Evolutionary conservation across 1,140 invertebrate species (phyloP).

Genomic region (Akabosia matsudoensis): DNA sequence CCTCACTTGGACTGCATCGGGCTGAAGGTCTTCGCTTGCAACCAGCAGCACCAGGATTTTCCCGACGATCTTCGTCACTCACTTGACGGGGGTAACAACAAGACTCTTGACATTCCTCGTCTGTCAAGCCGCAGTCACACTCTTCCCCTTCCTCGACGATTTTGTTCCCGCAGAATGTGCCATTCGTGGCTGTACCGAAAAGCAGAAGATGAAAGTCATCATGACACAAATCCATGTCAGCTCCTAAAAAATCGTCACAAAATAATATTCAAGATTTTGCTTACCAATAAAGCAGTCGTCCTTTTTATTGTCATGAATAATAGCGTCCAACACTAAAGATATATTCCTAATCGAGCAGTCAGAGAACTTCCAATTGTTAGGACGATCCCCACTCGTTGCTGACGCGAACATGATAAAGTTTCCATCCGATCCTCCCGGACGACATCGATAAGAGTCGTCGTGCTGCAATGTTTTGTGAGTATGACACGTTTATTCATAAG

Average conservation of each 20-base stretch:
- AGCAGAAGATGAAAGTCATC: too few species aligned
- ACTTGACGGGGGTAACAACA: constrained; percentile 90
- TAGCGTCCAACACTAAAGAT: constrained; percentile 85
- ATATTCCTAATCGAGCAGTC: constrained; percentile 92
- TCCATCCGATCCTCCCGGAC: constrained; percentile 86
- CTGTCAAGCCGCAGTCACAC: constrained; percentile 97
- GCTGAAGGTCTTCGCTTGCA: constrained; percentile 64
- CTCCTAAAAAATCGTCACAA: too few species aligned
- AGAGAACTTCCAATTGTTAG: constrained; percentile 94
- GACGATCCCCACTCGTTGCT: constrained; percentile 92
- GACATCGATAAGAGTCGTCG: constrained; percentile 88
- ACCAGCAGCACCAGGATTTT: constrained; percentile 70
- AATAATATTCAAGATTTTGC: constrained; percentile 33
- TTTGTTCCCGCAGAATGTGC: constrained; percentile 98
- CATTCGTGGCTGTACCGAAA: constrained; percentile 67
- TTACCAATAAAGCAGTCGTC: constrained; percentile 86
- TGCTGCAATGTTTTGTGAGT: constrained; percentile 64
- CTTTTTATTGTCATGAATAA: constrained; percentile 79
- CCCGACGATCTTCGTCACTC: constrained; percentile 63
- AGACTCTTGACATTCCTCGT: constrained; percentile 83
- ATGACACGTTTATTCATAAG: not conserved
- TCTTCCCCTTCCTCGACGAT: constrained; percentile 96
- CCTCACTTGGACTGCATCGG: constrained; percentile 82
- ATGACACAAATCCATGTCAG: too few species aligned
- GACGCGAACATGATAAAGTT: constrained; percentile 98